phyloP scores from a whole-genome alignment of 2,113 vertebrate genomes.

The Naja naja region DNA sequence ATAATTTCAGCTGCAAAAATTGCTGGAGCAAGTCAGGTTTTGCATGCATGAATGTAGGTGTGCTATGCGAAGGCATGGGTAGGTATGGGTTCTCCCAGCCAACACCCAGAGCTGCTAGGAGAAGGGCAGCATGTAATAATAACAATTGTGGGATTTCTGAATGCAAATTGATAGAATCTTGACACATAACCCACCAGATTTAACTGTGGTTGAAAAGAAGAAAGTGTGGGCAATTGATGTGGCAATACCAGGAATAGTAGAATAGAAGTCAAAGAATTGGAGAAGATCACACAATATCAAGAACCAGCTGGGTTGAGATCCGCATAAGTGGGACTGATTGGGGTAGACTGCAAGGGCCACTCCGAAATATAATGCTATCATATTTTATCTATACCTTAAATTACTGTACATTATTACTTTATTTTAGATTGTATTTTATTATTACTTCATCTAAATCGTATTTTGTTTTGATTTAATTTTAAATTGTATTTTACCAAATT shows the following conservation, averaged over 20 bases:
- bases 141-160: not conserved
- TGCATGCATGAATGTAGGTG: not conserved
- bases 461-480: no score
- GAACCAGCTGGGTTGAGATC: not conserved
- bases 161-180: not conserved
- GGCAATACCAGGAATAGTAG: not conserved
- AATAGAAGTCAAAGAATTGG: not conserved
- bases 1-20: not conserved
- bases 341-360: no score
- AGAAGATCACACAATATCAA: not conserved
- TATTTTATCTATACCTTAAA: no score
- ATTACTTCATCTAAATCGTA: no score
- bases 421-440: no score
- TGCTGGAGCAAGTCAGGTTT: not conserved
- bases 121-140: not conserved
- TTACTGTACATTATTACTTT: no score
- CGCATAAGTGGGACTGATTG: no score
- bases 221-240: not conserved
- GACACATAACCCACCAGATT: not conserved
- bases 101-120: not conserved
- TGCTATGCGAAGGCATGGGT: not conserved
- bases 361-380: no score
- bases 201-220: not conserved
- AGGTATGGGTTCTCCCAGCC: not conserved
- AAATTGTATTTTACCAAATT: no score